Conservation (phyloP, 2,888 invertebrate genomes). For the Eupithecia inturbata region DNA sequence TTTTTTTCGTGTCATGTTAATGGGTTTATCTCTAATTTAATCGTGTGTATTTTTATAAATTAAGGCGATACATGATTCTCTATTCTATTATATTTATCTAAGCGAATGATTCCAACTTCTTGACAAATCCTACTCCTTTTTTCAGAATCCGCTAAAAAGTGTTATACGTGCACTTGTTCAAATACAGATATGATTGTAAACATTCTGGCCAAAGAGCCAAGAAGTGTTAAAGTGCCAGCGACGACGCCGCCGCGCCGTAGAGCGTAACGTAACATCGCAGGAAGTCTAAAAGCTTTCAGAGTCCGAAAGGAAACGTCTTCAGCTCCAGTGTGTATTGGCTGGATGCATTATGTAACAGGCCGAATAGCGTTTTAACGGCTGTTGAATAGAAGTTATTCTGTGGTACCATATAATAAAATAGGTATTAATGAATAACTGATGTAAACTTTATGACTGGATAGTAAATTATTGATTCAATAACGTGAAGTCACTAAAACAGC, state of each 20-base stretch:
- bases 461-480: too few species aligned
- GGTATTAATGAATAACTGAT: too few species aligned
- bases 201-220: background rate
- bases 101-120: background rate
- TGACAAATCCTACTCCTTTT: background rate
- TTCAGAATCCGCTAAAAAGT: background rate
- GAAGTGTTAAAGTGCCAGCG: background rate
- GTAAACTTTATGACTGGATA: too few species aligned
- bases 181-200: background rate
- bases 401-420: too few species aligned
- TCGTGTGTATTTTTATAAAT: too few species aligned
- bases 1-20: too few species aligned
- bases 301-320: slow-evolving; percentile 18
- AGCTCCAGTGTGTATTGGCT: background rate
- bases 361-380: slow-evolving; percentile 11
- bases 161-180: background rate
- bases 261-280: slow-evolving; percentile 12
- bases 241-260: background rate
- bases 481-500: too few species aligned
- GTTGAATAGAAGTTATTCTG: background rate
- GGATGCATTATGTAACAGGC: slow-evolving; percentile 23
- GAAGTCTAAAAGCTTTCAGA: slow-evolving; percentile 15
- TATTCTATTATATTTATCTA: too few species aligned
- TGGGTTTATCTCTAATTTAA: too few species aligned
- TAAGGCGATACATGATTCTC: too few species aligned